Evolutionary conservation across 2,888 invertebrate genomes (phyloP).

Genomic region (Aethes cnicana): DNA sequence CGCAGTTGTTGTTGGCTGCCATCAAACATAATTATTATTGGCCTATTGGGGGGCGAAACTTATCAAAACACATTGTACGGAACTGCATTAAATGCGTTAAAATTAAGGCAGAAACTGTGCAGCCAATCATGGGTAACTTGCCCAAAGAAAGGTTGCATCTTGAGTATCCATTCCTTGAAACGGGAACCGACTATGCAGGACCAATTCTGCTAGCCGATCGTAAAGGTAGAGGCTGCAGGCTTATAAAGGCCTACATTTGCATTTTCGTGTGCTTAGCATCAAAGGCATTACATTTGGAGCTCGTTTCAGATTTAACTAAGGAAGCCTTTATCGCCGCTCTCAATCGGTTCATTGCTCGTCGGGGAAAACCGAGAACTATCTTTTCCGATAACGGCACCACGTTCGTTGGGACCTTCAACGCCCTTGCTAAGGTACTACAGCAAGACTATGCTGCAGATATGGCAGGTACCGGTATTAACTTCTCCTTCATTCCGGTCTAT

Average conservation of each 20-base stretch:
- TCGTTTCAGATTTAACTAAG: not conserved
- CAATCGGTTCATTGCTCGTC: constrained; percentile 4
- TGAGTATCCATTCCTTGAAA: not conserved
- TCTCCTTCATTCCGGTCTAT: not conserved
- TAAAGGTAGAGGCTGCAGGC: constrained; percentile 1
- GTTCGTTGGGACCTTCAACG: not conserved
- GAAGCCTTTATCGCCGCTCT: not conserved
- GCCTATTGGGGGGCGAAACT: too few species aligned
- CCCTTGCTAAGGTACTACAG: not conserved
- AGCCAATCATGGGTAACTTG: not conserved
- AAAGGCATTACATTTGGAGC: not conserved
- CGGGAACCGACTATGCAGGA: constrained; percentile 3
- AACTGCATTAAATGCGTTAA: not conserved
- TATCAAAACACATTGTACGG: too few species aligned
- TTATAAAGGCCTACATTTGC: not conserved
- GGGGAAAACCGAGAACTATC: not conserved
- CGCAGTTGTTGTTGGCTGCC: not conserved
- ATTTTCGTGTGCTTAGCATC: not conserved
- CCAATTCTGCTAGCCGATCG: constrained; percentile 1
- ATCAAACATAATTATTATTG: too few species aligned
- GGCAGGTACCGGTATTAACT: not conserved
- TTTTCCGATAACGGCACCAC: not conserved
- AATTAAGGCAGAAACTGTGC: not conserved
- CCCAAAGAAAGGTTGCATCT: not conserved
- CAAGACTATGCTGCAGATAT: not conserved